Evolutionary conservation across 2,797 vertebrate genomes (phyloP).

Genomic region (Leptodactylus fallax): DNA sequence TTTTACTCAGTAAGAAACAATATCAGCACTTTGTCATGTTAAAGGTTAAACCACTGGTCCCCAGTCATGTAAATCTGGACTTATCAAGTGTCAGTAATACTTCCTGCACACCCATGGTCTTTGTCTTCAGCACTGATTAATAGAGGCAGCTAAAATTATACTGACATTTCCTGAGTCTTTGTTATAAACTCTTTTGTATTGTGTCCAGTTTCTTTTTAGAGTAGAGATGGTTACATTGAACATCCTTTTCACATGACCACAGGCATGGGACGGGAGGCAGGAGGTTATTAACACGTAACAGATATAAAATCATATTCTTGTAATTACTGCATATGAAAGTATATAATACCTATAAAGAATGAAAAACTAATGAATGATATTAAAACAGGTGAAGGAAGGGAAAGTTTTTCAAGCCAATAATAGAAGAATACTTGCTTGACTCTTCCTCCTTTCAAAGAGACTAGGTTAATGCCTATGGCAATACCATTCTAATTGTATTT

Average conservation of each 20-base stretch:
- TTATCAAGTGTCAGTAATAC: conserved; percentile 72
- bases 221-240: background rate
- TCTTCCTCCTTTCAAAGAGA: too few species aligned
- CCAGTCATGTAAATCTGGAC: conserved; percentile 75
- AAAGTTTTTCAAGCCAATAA: too few species aligned
- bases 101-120: conserved; percentile 72
- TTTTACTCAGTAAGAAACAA: background rate
- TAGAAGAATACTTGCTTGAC: too few species aligned
- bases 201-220: conserved; percentile 21
- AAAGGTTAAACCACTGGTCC: conserved; percentile 72
- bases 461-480: too few species aligned
- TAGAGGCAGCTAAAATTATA: conserved; percentile 75
- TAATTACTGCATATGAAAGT: background rate
- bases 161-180: conserved; percentile 71
- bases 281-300: background rate
- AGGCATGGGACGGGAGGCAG: background rate
- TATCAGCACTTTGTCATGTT: conserved; percentile 68
- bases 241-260: conserved; percentile 23
- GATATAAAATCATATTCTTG: conserved; percentile 3
- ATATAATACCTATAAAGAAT: background rate
- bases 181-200: conserved; percentile 34
- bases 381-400: too few species aligned
- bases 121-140: conserved; percentile 75
- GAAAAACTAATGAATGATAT: background rate
- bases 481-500: too few species aligned